Evolutionary conservation across 2,888 invertebrate species (phyloP).

Genomic region (Hipparchia semele): DNA sequence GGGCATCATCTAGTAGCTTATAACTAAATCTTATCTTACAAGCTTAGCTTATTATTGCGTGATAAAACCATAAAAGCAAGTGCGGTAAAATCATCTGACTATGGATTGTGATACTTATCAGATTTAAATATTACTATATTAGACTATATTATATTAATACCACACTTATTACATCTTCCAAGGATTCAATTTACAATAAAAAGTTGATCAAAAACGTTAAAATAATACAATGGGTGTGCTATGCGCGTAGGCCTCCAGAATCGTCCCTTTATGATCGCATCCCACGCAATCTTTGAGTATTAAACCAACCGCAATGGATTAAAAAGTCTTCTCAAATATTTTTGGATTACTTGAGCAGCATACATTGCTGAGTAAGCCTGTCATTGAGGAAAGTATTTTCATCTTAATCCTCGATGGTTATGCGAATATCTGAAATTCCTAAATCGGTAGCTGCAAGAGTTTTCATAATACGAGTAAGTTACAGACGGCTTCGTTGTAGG

Average conservation of each 20-base stretch:
- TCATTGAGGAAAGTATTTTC: neutral
- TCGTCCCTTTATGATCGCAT: neutral
- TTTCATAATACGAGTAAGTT: too few relatives aligned
- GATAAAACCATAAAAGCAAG: too few relatives aligned
- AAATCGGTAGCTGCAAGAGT: too few relatives aligned
- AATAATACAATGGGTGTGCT: neutral
- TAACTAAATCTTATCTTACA: too few relatives aligned
- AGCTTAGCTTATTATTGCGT: too few relatives aligned
- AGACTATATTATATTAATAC: too few relatives aligned
- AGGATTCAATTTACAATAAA: neutral
- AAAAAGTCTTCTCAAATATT: neutral
- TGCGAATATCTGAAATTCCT: conserved; percentile 23
- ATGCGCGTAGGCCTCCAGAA: conserved; percentile 4
- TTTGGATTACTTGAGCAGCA: neutral
- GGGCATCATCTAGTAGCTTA: too few relatives aligned
- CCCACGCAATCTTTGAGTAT: neutral
- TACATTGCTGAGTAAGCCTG: neutral
- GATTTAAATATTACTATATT: too few relatives aligned
- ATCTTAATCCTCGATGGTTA: neutral
- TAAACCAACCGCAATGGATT: neutral
- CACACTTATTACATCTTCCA: neutral
- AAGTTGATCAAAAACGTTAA: neutral
- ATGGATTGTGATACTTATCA: too few relatives aligned
- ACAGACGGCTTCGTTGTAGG: too few relatives aligned
- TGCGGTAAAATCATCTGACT: too few relatives aligned